Evolutionary conservation across 2,113 vertebrate species (phyloP), one percentile per base, ranked within the genome.

Genomic region (Vimba vimba): DNA sequence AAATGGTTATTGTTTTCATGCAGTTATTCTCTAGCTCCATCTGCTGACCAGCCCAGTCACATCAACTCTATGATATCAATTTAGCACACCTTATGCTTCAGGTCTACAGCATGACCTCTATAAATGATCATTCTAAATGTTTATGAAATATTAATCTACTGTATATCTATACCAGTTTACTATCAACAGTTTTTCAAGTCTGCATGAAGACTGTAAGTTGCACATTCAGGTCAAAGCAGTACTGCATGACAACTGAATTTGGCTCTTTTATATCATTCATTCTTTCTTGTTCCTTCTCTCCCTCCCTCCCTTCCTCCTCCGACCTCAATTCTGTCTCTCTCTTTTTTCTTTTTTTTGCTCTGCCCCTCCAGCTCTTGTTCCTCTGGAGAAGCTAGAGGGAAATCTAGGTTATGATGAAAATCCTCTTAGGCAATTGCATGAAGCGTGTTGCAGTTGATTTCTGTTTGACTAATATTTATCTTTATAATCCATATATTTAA

Each of bases 391-490:
- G 84, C 78, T 85, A 21, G 47, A 85, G 52, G 68, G 43, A 84
- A 87, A 89, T 86, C 88, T 89, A 86, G 89, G 89, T 79, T 86
- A 74, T 71, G 21, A 57, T 79, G 76, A 71, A 84, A 80, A 64
- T 59, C 59, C 8, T 80, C 64, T 59, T 76, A 43, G 60, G 39
- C 76, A 84, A 30, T 85, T 43, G 55, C 36, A 6, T 36, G 39
- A 7, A 43, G 9, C 2, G 55, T 39, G 52, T 13, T 36, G 47
- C 69, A 43, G 19, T 55, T 13, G 36, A 7, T 52, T 55, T 60
- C 2, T 30, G 4, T 66, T 9, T 62, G 52, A 57, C 39, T 68
- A 23, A 12, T 15, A 11, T 83, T 27, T 60, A 55, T 79, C 15
- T 60, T 21, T n/a, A 83, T 6, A 17, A 47, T 25, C 33, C 47